Evolutionary conservation across 2,113 vertebrate genomes (phyloP).

Genomic region (Pardalotus punctatus): DNA sequence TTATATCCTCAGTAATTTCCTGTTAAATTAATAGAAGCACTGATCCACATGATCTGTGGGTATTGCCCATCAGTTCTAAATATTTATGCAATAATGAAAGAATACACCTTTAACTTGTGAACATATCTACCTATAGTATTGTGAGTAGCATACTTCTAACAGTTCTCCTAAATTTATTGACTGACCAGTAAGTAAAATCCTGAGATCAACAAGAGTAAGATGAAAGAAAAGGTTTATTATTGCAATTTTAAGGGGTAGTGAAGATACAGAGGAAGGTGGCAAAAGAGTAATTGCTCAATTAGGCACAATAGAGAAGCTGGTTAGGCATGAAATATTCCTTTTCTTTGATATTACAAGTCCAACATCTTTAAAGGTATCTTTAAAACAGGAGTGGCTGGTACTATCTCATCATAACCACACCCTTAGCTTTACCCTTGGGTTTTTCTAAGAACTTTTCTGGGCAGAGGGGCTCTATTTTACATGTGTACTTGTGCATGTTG

Average conservation of each 20-base stretch:
- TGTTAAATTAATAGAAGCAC: not conserved
- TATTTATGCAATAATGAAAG: not conserved
- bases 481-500: rapidly evolving
- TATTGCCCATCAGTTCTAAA: not conserved
- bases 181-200: not conserved
- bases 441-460: not conserved
- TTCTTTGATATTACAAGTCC: not conserved
- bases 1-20: not conserved
- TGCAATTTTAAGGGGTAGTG: not conserved
- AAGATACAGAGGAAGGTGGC: not conserved
- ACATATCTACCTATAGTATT: not conserved
- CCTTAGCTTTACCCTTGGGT: not conserved
- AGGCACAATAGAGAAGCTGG: not conserved
- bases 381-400: not conserved
- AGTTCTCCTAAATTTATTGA: not conserved
- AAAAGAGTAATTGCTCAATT: not conserved
- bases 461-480: not conserved
- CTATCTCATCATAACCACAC: not conserved
- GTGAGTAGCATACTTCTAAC: not conserved
- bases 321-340: not conserved
- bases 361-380: not conserved
- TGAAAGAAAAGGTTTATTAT: not conserved
- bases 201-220: not conserved
- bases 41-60: not conserved
- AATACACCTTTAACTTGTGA: not conserved